Evolutionary conservation across 2,888 invertebrate genomes (phyloP).

Genomic region (Agrochola circellaris): DNA sequence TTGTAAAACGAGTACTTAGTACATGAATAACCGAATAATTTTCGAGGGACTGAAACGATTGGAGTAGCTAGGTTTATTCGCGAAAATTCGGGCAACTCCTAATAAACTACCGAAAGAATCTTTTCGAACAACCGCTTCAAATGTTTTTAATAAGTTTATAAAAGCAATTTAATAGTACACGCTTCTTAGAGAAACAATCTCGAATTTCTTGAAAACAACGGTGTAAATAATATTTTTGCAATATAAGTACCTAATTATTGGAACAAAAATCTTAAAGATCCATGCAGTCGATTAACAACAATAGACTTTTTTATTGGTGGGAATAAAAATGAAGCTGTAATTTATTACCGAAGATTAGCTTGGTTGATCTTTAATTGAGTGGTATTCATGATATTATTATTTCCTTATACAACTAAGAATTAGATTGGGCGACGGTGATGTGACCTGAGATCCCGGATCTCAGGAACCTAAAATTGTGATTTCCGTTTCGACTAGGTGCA

Average conservation of each 20-base stretch:
- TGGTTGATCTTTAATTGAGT: conserved; percentile 6
- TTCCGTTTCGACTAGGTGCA: neutral
- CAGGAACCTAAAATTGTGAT: neutral
- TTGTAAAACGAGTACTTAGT: neutral
- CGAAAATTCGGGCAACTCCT: neutral
- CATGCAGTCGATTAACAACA: neutral
- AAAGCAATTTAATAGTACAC: neutral
- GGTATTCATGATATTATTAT: conserved; percentile 5
- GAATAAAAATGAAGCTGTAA: conserved; percentile 12
- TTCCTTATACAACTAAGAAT: neutral
- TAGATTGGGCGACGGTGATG: neutral
- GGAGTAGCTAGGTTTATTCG: neutral
- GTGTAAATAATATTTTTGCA: neutral
- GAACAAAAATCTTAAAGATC: conserved; percentile 7
- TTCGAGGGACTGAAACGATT: neutral
- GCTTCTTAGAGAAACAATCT: neutral
- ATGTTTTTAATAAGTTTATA: neutral
- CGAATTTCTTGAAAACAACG: neutral
- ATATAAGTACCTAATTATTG: too few species aligned
- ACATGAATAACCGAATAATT: neutral
- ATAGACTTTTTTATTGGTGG: conserved; percentile 6
- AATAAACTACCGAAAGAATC: neutral
- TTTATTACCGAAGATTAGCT: neutral
- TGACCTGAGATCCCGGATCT: neutral
- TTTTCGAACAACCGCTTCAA: neutral